Percentiles rank a stretch among this genome's conserved stretches.
phyloP scores from a whole-genome alignment of 2,113 vertebrate genomes.

The Rhipidura dahli region DNA sequence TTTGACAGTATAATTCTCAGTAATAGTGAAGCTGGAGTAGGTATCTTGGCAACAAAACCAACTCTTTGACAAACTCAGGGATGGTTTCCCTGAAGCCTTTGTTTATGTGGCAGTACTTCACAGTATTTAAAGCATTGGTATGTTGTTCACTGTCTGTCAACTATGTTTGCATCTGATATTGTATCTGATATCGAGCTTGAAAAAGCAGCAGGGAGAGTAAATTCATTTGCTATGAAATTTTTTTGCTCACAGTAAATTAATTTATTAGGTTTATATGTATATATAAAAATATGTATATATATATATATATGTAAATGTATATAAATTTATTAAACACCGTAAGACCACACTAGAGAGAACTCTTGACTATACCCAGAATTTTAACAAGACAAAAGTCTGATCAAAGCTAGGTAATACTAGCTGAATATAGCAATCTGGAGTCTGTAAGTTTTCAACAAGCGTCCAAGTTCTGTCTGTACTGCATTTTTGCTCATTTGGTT shows the following conservation, averaged over 20 bases:
- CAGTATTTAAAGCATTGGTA: neutral
- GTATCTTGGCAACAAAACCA: constrained; percentile 37
- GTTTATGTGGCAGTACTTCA: neutral
- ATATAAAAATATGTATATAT: no score
- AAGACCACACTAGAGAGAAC: neutral
- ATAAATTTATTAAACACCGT: neutral
- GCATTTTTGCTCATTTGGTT: neutral
- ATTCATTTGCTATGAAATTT: neutral
- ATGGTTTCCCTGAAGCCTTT: neutral
- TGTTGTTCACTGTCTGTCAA: neutral
- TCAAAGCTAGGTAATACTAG: neutral
- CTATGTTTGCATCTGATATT: neutral
- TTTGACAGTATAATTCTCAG: constrained; percentile 36
- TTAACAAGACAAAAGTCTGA: neutral
- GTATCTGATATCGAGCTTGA: neutral
- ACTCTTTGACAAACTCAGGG: neutral
- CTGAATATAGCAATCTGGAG: neutral
- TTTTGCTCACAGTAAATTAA: neutral
- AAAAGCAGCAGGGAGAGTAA: neutral
- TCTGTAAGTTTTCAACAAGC: neutral
- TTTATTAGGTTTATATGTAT: neutral
- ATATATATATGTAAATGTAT: no score
- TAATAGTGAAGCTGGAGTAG: neutral
- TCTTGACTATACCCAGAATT: neutral
- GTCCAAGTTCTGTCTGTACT: neutral